Base-by-base conservation (phyloP, 2,113 vertebrate genomes). In the Cephalopterus ornatus region DNA sequence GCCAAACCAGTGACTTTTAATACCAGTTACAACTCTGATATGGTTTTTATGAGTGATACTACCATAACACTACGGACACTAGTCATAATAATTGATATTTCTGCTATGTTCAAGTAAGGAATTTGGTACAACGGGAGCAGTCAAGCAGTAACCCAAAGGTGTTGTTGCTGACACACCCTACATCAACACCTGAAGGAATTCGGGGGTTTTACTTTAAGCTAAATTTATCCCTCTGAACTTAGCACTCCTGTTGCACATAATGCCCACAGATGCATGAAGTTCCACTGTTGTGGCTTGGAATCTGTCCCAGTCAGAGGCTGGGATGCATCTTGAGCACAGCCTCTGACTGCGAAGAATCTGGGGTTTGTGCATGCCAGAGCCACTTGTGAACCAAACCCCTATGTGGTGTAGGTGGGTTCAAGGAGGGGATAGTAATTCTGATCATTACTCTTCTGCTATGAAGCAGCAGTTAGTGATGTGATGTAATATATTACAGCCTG, bases 181-280 rank as follows among this genome's bases (percentile, higher is more conserved):
- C 2, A 39, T 21, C 27, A 75, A 63, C 20, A 35, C 0, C 0
- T 12, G 18, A 28, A 15, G 13, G 26, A 77, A 17, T 52, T 14
- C 12, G 9, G 4, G 19, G 14, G 2, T 17, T 47, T 86, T 71
- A 52, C 9, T 70, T 75, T 16, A 70, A 15, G 27, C 18, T 83
- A 37, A 62, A 68, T 73, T 73, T 74, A 28, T 12, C 23, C 56
- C 55, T 79, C 67, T 55, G 55, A 58, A 63, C 11, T 53, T 67
- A 58, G n/a, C 5, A 12, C 9, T 58, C 32, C 23, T 20, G 8
- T 14, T 74, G 11, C 14, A 21, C 23, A 27, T 23, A 56, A 5
- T 56, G 14, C 26, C 42, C 37, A 73, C 35, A 77, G 22, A 7
- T 46, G 9, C 26, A 46, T 12, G 12, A 46, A 82, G 6, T 32